These are phyloP conservation scores for Emydocephalus ijimae DNA, from an alignment of 2,113 vertebrate species.

Conservation along the genomic window DNA sequence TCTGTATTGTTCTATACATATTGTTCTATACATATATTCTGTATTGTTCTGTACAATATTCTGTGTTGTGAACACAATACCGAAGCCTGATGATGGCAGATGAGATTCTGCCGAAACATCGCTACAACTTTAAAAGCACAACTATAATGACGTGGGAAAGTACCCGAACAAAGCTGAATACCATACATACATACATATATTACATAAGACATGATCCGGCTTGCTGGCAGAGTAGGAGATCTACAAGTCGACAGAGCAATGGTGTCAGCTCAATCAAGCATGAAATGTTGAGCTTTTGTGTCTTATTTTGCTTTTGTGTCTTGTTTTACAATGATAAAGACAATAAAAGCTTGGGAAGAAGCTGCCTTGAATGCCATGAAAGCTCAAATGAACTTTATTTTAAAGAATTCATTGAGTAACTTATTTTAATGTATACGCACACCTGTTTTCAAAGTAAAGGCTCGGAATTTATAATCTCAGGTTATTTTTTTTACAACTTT, in stretches of 20 bases:
- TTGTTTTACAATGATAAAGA: not conserved
- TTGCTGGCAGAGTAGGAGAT: not conserved
- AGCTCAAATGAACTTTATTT: not conserved
- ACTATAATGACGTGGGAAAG: too few relatives aligned
- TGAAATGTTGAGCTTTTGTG: constrained; percentile 19
- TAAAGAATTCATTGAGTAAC: not conserved
- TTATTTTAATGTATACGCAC: not conserved
- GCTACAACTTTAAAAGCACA: too few relatives aligned
- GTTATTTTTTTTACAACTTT: not conserved
- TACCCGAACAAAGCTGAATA: too few relatives aligned
- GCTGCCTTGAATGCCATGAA: not conserved
- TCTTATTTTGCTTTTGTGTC: too few relatives aligned
- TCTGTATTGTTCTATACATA: too few relatives aligned
- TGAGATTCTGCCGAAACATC: too few relatives aligned
- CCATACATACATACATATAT: too few relatives aligned
- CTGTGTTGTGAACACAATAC: too few relatives aligned
- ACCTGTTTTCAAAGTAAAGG: not conserved
- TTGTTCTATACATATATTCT: too few relatives aligned
- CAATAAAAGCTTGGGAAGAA: not conserved
- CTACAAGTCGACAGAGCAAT: not conserved
- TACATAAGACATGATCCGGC: not conserved
- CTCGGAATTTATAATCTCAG: not conserved
- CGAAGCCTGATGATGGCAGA: too few relatives aligned
- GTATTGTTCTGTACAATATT: too few relatives aligned
- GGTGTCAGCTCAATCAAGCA: not conserved